Base-by-base conservation (phyloP, 2,797 vertebrate species). In the Liparis tanakae region DNA sequence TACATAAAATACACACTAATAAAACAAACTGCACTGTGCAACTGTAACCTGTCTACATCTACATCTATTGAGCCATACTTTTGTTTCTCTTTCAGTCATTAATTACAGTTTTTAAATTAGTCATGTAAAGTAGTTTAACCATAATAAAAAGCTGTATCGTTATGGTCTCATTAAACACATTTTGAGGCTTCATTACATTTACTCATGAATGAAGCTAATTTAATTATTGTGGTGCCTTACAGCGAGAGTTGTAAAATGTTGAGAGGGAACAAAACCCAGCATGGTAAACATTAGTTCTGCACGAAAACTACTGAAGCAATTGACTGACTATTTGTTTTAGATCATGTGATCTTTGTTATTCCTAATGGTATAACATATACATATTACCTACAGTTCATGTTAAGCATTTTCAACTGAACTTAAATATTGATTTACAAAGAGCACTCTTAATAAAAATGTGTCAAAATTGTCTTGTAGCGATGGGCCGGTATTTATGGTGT, bases 181-280 rank as follows among this genome's bases (percentile, higher is more conserved):
- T 41, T 25, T 3, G 1, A 41, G 37, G 43, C 57, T 62, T 76
- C 39, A 66, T 67, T 75, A 41, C 33, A 71, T 74, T 39, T 63
- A 78, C 48, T 77, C 58, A 43, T 70, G 61, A 37, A 62, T 25
- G 34, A 76, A 69, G 20, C 62, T 70, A 65, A 75, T 1, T 41
- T 41, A 74, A 33, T 39, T 15, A 7, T 43, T 72, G 61, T 65
- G 44, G 56, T 41, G 64, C 44, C 15, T 74, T 43, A 6, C 33
- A 51, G 54, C 22, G 9, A 34, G 25, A 39, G 51, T 15, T 54
- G 33, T 58, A 37, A 66, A 60, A 34, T 22, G 62, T n/a, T 56
- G 13, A 17, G 46, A 63, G 20, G 18, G 30, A 25, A 57, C 9
- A 39, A 56, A 54, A 36, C 14, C 13, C 63, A 36, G 48, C 8